Evolutionary conservation across 2,888 invertebrate genomes (phyloP), one percentile per base, ranked within the genome.

Genomic region (Drosophila yooni): DNA sequence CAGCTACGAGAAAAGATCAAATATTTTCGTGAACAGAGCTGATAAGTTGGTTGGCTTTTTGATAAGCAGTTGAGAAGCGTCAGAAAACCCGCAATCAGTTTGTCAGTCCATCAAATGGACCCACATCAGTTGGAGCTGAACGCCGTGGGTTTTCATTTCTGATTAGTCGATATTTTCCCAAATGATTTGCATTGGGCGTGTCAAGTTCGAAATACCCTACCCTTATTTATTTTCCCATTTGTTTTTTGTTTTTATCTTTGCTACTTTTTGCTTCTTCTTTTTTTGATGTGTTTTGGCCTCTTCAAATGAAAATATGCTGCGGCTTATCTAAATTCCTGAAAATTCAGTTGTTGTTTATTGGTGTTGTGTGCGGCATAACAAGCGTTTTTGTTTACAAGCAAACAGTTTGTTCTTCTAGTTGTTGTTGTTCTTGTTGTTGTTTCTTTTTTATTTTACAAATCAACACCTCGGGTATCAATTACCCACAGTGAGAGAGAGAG

Each of bases 381-480:
- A 75, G 76, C 69, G 78, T 67, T 80, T 83, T 85, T 85, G 88
- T 85, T 85, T 88, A 79, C 78, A 83, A 86, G 83, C 83, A 84
- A 84, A 84, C 86, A 83, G 77, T 67, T 73, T 83, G 68, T 50
- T 68, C 38, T 38, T 51, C 38, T 1, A 21, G 21, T 21, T 21
- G 21, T 21, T 61, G 74, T 31, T 40, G 64, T 64, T 63, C 38
- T 58, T 36, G 59, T 50, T 38, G 34, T 38, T 48, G 31, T 61
- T 63, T 70, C 52, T 66, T 67, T 72, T 81, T 88, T 86, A 67
- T 86, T 86, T 87, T 81, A 66, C 82, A 84, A 84, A 86, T 89
- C 85, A 86, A 89, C 85, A 86, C 88, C 85, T 86, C 76, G 88
- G 85, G 88, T 87, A 86, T 86, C 85, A 86, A 89, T 89, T 86